Evolutionary conservation across 2,888 invertebrate species (phyloP).

Genomic region (Drosophila ezoana): DNA sequence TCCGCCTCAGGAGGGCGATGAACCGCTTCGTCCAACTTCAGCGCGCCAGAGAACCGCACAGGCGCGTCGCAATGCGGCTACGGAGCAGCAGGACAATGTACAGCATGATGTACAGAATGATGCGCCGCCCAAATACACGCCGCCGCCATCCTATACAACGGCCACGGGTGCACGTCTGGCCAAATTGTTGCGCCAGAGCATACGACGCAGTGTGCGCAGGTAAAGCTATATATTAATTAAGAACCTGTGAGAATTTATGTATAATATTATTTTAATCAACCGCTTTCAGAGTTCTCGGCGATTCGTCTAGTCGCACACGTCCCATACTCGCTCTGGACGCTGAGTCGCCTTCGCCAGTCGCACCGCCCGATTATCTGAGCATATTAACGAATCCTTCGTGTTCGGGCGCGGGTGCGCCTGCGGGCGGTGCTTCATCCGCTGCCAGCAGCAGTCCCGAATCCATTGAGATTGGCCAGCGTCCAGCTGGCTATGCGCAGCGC

Average conservation of each 20-base stretch:
- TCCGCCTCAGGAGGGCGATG: slow-evolving; percentile 87
- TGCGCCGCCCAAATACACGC: slow-evolving; percentile 96
- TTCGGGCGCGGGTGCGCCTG: slow-evolving; percentile 13
- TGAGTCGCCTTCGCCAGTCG: slow-evolving; percentile 58
- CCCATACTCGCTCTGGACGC: slow-evolving; percentile 67
- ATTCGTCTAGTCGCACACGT: slow-evolving; percentile 63
- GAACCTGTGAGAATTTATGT: background rate
- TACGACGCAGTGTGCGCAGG: slow-evolving; percentile 91
- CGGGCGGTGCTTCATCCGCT: background rate
- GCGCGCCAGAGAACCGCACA: slow-evolving; percentile 53
- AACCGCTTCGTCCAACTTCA: slow-evolving; percentile 73
- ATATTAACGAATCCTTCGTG: slow-evolving; percentile 68
- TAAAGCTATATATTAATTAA: slow-evolving; percentile 33
- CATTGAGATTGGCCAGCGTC: slow-evolving; percentile 74
- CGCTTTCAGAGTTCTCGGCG: slow-evolving; percentile 68
- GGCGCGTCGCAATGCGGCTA: slow-evolving; percentile 53
- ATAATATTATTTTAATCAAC: background rate
- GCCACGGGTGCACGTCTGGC: slow-evolving; percentile 94
- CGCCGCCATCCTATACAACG: slow-evolving; percentile 96
- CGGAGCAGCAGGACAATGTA: slow-evolving; percentile 41
- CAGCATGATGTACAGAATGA: slow-evolving; percentile 86
- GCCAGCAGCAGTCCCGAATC: slow-evolving; percentile 65
- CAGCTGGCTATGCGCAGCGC: slow-evolving; percentile 65
- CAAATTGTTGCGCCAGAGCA: slow-evolving; percentile 90
- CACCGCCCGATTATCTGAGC: slow-evolving; percentile 82